Conservation (phyloP, 2,113 vertebrate genomes). For the Prunella fulvescens region DNA sequence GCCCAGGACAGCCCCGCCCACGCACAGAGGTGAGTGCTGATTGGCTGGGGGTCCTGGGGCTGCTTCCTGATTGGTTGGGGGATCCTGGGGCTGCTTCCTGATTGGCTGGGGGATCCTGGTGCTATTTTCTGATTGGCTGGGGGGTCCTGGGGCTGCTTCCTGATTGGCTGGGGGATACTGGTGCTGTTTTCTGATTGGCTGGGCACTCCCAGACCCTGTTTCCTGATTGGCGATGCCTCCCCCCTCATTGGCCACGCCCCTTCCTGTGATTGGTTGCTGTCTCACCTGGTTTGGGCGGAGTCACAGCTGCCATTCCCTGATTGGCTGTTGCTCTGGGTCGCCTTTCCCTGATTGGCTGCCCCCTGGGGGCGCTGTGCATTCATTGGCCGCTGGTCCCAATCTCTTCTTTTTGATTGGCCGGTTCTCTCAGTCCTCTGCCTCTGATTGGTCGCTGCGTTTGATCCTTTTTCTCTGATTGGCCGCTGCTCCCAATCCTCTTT, state of each 20-base stretch:
- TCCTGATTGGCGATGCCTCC: fast-evolving
- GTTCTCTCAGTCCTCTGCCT: fast-evolving
- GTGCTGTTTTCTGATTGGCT: not conserved
- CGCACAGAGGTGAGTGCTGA: not conserved
- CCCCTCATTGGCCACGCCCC: fast-evolving
- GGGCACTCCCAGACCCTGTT: fast-evolving
- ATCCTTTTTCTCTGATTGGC: too few relatives aligned
- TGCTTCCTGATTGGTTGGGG: too few relatives aligned
- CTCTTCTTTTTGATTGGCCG: not conserved
- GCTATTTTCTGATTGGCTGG: too few relatives aligned
- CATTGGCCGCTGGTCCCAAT: too few relatives aligned
- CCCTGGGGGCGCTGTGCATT: too few relatives aligned
- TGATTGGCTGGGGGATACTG: not conserved
- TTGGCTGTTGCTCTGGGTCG: not conserved
- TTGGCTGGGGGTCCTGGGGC: too few relatives aligned
- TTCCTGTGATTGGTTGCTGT: fast-evolving
- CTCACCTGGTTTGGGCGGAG: fast-evolving
- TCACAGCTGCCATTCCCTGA: fast-evolving
- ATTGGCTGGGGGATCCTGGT: too few relatives aligned
- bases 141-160: too few relatives aligned
- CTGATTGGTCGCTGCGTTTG: fast-evolving
- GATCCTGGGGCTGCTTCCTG: too few relatives aligned
- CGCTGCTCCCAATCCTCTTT: not conserved
- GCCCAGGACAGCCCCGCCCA: not conserved
- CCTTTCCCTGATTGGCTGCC: too few relatives aligned